Evolutionary conservation across 2,113 vertebrate genomes (phyloP).

Genomic region (Ophthalmolycus amberensis): DNA sequence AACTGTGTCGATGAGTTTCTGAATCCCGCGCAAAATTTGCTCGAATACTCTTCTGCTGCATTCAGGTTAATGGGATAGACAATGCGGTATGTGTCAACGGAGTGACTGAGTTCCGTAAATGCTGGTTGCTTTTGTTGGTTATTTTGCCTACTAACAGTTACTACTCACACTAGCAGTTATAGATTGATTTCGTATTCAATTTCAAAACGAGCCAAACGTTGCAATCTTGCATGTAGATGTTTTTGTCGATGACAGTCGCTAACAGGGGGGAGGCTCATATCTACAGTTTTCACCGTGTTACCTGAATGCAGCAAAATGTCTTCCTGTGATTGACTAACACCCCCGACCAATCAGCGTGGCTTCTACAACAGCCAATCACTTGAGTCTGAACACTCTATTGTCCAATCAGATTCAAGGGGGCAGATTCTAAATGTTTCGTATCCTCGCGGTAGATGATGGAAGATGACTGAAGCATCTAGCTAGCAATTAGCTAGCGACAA

Average conservation of each 20-base stretch:
- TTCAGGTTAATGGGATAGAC: accelerated
- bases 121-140: background rate
- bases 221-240: background rate
- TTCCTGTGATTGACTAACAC: background rate
- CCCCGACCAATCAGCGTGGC: conserved; percentile 27
- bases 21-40: background rate
- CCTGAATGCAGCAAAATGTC: conserved; percentile 48
- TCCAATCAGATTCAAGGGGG: conserved; percentile 57
- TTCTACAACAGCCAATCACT: conserved; percentile 32
- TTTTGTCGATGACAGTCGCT: background rate
- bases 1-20: background rate
- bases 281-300: background rate
- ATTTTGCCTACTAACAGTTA: background rate
- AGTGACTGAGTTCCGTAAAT: background rate
- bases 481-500: background rate
- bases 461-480: conserved; percentile 32
- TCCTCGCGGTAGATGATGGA: background rate
- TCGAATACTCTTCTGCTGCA: background rate
- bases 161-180: background rate
- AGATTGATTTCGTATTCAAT: background rate
- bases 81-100: background rate
- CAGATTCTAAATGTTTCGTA: background rate
- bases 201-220: background rate
- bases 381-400: background rate
- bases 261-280: accelerated